Conservation (phyloP, 2,113 vertebrate species). For the Anas platyrhynchos region DNA sequence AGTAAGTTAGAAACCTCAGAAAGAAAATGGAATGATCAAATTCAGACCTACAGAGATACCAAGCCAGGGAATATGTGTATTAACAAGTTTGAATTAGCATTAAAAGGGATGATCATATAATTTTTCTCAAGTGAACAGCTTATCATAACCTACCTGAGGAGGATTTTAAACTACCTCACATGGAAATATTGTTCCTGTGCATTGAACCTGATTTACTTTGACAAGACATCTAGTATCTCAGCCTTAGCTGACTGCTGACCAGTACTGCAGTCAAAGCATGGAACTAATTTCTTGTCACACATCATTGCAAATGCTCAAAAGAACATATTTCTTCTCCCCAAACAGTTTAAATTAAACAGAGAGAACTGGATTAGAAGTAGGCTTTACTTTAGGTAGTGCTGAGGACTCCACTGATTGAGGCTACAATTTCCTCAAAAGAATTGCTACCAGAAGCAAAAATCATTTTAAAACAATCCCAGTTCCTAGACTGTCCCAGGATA, state of each 20-base stretch:
- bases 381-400: not conserved
- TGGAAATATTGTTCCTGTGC: not conserved
- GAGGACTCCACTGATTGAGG: not conserved
- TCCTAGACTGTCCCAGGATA: not conserved
- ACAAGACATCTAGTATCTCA: not conserved
- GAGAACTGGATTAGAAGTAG: not conserved
- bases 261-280: not conserved
- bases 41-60: not conserved
- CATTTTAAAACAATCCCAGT: not conserved
- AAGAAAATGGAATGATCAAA: not conserved
- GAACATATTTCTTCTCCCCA: not conserved
- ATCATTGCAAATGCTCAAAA: not conserved
- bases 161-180: not conserved
- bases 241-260: slow-evolving; percentile 29
- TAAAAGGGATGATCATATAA: not conserved
- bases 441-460: not conserved
- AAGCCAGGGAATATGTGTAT: not conserved
- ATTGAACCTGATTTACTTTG: slow-evolving; percentile 21
- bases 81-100: not conserved
- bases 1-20: not conserved
- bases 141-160: not conserved
- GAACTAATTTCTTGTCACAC: slow-evolving; percentile 38
- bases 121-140: not conserved
- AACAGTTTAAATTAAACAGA: not conserved
- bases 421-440: not conserved